phyloP scores from a whole-genome alignment of 2,797 vertebrate species.

The Thripadectes ignobilis region DNA sequence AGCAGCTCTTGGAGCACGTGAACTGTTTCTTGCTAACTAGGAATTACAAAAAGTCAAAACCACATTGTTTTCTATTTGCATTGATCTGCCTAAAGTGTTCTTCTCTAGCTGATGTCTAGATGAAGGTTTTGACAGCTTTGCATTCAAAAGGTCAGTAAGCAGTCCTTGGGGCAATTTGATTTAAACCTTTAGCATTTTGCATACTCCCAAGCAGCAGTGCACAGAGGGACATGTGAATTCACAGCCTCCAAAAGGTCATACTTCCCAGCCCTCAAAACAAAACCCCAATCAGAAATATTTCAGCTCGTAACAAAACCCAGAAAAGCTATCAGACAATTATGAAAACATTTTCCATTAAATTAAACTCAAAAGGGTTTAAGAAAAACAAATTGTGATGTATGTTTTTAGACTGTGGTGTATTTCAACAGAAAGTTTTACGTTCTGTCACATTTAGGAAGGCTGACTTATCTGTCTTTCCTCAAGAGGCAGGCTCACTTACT shows the following conservation, averaged over 20 bases:
- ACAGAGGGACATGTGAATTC: background rate
- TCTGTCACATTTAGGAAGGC: background rate
- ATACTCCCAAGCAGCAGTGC: background rate
- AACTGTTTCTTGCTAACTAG: background rate
- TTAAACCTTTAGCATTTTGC: slow-evolving; percentile 44
- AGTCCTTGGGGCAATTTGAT: slow-evolving; percentile 49
- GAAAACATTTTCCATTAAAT: slow-evolving; percentile 3
- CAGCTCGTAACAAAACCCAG: background rate
- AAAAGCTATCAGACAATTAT: background rate
- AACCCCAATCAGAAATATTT: background rate
- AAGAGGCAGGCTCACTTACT: slow-evolving; percentile 16
- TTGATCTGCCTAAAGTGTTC: slow-evolving; percentile 28
- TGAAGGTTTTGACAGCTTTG: slow-evolving; percentile 63
- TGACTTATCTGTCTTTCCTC: slow-evolving; percentile 37
- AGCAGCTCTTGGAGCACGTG: background rate
- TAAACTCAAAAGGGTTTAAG: slow-evolving; percentile 1
- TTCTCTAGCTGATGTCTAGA: slow-evolving; percentile 30
- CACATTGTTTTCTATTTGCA: slow-evolving; percentile 33
- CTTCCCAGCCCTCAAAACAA: background rate
- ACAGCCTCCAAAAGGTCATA: slow-evolving; percentile 17
- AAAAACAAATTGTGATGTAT: slow-evolving; percentile 2
- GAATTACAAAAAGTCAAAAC: slow-evolving; percentile 31
- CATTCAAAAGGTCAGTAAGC: slow-evolving; percentile 59
- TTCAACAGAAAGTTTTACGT: slow-evolving; percentile 8
- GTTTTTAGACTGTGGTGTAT: background rate